phyloP scores from a whole-genome alignment of 2,888 invertebrate species.

The Syrista parreyssii region DNA sequence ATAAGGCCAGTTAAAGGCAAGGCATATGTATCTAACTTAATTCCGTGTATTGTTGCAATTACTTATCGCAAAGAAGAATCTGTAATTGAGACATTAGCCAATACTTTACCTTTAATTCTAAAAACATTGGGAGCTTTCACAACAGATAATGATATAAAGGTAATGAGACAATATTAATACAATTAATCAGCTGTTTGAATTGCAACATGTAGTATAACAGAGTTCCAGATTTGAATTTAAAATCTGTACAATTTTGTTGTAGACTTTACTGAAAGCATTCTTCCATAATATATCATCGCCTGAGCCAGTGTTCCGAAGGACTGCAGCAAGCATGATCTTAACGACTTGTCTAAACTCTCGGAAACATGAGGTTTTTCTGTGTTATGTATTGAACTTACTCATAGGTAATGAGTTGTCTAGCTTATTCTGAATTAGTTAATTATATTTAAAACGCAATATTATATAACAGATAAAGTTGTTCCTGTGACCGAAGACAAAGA shows the following conservation, averaged over 20 bases:
- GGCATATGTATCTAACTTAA: constrained; percentile 79
- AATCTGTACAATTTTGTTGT: constrained; percentile 26
- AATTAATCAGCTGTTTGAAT: not conserved
- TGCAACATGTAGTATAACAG: not conserved
- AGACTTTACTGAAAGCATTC: constrained; percentile 72
- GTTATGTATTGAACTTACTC: constrained; percentile 75
- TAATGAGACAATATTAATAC: constrained; percentile 42
- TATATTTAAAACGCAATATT: not conserved
- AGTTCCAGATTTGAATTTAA: not conserved
- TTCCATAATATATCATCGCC: constrained; percentile 70
- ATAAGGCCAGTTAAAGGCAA: constrained; percentile 83
- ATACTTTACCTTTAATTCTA: constrained; percentile 75
- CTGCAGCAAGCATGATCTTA: constrained; percentile 84
- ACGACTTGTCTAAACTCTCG: constrained; percentile 83
- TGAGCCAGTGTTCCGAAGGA: constrained; percentile 80
- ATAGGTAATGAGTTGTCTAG: constrained; percentile 65
- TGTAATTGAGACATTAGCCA: constrained; percentile 76
- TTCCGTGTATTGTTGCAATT: constrained; percentile 80
- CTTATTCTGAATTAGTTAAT: not conserved
- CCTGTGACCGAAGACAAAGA: constrained; percentile 33
- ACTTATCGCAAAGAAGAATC: constrained; percentile 78
- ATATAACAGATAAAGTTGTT: constrained; percentile 36
- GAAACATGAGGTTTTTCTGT: constrained; percentile 74
- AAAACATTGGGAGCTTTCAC: constrained; percentile 77
- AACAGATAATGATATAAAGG: constrained; percentile 78